Evolutionary conservation across 2,797 vertebrate genomes (phyloP), one percentile per base, ranked within the genome.

Genomic region (Agapornis canus): DNA sequence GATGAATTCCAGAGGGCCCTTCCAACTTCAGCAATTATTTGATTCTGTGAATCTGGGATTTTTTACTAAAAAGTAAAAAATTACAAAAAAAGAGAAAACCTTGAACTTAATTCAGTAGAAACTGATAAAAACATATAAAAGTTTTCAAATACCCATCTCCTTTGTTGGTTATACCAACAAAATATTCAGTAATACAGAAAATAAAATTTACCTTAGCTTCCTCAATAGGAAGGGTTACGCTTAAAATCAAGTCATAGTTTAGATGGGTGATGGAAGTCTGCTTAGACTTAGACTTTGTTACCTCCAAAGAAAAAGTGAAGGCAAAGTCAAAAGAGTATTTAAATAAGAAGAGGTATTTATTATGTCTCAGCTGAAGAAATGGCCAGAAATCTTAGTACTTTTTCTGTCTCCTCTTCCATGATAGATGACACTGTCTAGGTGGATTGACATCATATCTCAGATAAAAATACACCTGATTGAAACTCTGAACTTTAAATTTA

Each of bases 291-390:
- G 13, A 51, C 16, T 47, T 32, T 51, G 12, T 25, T 73, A 54
- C 11, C 15, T 66, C 9, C 25, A 86, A 84, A 61, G 23, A 8
- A 89, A 84, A 94, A 86, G 27, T 35, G 37, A 90, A 86, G 23
- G 5, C 16, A 84, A 91, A 86, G 32, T 73, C 42, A 70, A 60
- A 75, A 70, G n/a, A 45, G 22, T 42, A 40, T 60, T 43, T 89
- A 73, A 56, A 26, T 77, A 77, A 63, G 29, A 78, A 72, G 18
- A 96, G 19, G 25, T 56, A 37, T 59, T 82, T 81, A 37, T 90
- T 71, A 70, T 73, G 39, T 57, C 68, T 76, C 29, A 20, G 35
- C 6, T 70, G 52, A 95, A 86, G 35, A 86, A 90, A 79, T 43
- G 52, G 7, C 80, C 60, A 71, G 37, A 89, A 90, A n/a, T n/a